These are phyloP conservation scores for Bos javanicus DNA, from an alignment of 2,113 vertebrate species.

Conservation along the genomic window DNA sequence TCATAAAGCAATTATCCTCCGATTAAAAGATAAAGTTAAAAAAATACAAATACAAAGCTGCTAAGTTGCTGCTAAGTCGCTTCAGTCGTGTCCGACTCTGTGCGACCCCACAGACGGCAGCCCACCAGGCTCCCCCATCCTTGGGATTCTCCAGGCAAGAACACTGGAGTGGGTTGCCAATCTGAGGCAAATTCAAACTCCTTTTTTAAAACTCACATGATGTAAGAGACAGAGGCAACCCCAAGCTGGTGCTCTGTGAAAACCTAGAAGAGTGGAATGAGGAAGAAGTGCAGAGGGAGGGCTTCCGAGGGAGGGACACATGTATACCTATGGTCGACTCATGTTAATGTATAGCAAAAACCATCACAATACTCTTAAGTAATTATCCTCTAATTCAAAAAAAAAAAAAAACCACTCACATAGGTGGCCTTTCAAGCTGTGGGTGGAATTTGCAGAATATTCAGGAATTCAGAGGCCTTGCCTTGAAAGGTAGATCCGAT, in stretches of 20 bases:
- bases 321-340: accelerated
- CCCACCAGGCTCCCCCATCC: no score
- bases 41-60: not conserved
- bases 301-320: not conserved
- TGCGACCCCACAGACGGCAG: no score
- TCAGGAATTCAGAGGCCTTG: not conserved
- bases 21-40: not conserved
- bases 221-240: not conserved
- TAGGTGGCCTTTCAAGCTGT: not conserved
- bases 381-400: not conserved
- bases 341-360: not conserved
- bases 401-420: not conserved
- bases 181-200: not conserved
- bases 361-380: not conserved
- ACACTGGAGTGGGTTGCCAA: no score
- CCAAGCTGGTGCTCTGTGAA: not conserved
- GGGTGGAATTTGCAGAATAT: not conserved
- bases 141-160: no score
- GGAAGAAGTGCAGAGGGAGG: not conserved
- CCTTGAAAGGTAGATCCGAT: slow-evolving; percentile 18
- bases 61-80: no score
- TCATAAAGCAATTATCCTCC: not conserved
- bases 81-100: no score
- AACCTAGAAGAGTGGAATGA: not conserved
- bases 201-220: not conserved